phyloP scores from a whole-genome alignment of 2,888 invertebrate species.

The Pollenia angustigena region DNA sequence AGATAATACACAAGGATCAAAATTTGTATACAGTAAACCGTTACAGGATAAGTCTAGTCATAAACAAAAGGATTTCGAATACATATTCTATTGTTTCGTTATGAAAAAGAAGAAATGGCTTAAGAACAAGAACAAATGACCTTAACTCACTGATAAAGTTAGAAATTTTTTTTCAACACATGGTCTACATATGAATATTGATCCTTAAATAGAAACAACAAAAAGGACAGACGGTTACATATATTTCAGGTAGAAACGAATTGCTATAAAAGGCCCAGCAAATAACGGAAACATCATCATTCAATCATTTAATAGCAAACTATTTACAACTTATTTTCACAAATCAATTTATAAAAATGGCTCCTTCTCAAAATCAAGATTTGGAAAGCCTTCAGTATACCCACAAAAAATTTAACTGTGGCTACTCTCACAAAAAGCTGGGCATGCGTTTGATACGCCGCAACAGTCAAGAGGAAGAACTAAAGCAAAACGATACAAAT shows the following conservation, averaged over 20 bases:
- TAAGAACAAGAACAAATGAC: slow-evolving; percentile 44
- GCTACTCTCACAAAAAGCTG: slow-evolving; percentile 66
- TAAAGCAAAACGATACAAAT: neutral
- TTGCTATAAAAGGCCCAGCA: slow-evolving; percentile 36
- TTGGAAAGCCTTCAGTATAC: slow-evolving; percentile 31
- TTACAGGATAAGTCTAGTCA: slow-evolving; percentile 39
- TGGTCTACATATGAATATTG: slow-evolving; percentile 55
- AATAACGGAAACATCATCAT: slow-evolving; percentile 9
- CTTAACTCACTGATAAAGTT: slow-evolving; percentile 63
- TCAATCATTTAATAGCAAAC: slow-evolving; percentile 9
- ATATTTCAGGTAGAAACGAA: no score
- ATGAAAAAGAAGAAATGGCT: slow-evolving; percentile 23
- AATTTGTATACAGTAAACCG: slow-evolving; percentile 2
- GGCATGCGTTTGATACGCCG: slow-evolving; percentile 43
- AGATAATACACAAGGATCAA: slow-evolving; percentile 8
- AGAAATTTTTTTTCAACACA: slow-evolving; percentile 34
- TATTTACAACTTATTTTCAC: slow-evolving; percentile 3
- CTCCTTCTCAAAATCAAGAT: slow-evolving; percentile 36
- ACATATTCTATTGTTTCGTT: slow-evolving; percentile 10
- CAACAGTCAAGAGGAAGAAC: slow-evolving; percentile 12
- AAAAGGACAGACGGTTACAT: neutral
- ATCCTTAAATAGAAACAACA: slow-evolving; percentile 7
- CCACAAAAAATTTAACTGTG: slow-evolving; percentile 69
- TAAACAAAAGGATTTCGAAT: slow-evolving; percentile 55
- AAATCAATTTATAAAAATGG: slow-evolving; percentile 34